Evolutionary conservation across 2,888 invertebrate species (phyloP).

Genomic region (Rhagium mordax): DNA sequence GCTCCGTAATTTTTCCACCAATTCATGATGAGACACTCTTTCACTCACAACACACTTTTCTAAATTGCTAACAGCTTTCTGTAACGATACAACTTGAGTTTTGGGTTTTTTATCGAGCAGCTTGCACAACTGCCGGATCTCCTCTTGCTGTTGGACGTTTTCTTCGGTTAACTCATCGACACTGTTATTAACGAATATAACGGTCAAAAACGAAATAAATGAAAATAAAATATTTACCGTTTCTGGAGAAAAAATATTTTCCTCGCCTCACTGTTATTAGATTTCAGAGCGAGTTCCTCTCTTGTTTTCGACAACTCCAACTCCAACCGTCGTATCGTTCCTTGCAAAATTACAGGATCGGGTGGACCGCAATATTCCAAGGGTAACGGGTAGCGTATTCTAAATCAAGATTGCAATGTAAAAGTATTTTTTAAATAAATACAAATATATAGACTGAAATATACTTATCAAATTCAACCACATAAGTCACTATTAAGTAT

Average conservation of each 20-base stretch:
- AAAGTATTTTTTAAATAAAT: too few species aligned
- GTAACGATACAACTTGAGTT: constrained; percentile 57
- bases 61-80: constrained; percentile 67
- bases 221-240: constrained; percentile 49
- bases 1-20: constrained; percentile 67
- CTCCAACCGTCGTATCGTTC: constrained; percentile 70
- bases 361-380: constrained; percentile 73
- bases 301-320: constrained; percentile 69
- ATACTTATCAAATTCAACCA: constrained; percentile 73
- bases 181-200: constrained; percentile 50
- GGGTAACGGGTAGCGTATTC: constrained; percentile 73
- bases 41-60: constrained; percentile 69
- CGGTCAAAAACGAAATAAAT: background rate
- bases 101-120: constrained; percentile 54
- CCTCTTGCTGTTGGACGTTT: constrained; percentile 61
- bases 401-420: constrained; percentile 41
- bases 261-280: constrained; percentile 51
- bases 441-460: background rate
- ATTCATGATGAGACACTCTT: constrained; percentile 67
- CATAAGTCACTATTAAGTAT: constrained; percentile 73
- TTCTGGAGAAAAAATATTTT: constrained; percentile 61
- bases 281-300: constrained; percentile 54
- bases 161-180: constrained; percentile 64
- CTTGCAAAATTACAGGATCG: constrained; percentile 71
- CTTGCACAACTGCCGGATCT: constrained; percentile 57